Base-by-base conservation (phyloP, 2,797 vertebrate species). In the Decapterus maruadsi region DNA sequence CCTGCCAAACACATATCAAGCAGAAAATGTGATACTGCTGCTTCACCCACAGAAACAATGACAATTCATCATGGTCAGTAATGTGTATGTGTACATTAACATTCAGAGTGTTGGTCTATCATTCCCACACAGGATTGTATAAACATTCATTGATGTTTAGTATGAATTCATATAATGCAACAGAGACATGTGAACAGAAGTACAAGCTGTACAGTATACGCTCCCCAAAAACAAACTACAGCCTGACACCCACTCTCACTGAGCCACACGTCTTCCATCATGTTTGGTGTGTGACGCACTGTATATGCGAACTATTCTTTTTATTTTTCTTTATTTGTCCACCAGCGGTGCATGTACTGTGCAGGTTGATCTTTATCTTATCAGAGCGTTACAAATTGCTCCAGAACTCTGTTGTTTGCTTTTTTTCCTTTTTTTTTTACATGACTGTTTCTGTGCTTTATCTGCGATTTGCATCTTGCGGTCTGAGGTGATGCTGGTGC, bases 401-500 rank as follows among this genome's bases (percentile, higher is more conserved):
- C 14, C 51, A 72, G 53, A 63, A 54, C 61, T 54, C 51, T 45
- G 31, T 20, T 38, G 45, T 60, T 43, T 55, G 46, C 20, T 46
- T 48, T 40, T 57, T 14, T 56, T 42, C 34, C 13, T 59, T 69
- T 40, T 20, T 63, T 73, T 64, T 51, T 73, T 60, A 54, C 8
- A 1, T 58, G 16, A 50, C 12, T 50, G n/a, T 54, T 75, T 73
- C 68, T 53, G 11, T 42, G 1, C 13, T 26, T 68, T 69, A 78
- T 87, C 83, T 79, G 68, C 1, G 0, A 50, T 69, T 74, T 83
- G 67, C 42, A 81, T 82, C 70, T 54, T 11, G 58, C 19, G 55
- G 78, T 74, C 29, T 14, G 50, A 20, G 50, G 50, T 58, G 10
- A 67, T 54, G 62, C 86, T 45, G 61, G 70, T 59, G 63, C 20